Base-by-base conservation (phyloP, 1,140 invertebrate genomes). In the Pteromalus puparum region DNA sequence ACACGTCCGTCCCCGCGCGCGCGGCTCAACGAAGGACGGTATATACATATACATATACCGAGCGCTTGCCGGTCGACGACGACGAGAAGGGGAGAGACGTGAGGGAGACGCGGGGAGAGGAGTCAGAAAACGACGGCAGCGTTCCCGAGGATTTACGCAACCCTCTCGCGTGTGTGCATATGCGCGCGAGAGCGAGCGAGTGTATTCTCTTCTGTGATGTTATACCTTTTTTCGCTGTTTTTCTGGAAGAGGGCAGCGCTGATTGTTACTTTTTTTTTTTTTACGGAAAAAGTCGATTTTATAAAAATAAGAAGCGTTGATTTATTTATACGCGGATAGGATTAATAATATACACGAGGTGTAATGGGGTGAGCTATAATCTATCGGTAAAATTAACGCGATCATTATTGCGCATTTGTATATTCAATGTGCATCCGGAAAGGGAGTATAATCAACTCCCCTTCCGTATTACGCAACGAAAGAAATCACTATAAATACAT, bases 61-160 rank as follows among this genome's bases (percentile, higher is more conserved):
- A 21, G 53, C 53, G 53, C 48, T 15, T 5, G 48, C 53, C 21
- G 53, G 2, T 61, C 53, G 53, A 7, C 53, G 18, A 7, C 53
- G 18, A 61, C 53, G 53, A 61, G 53, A 61, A 61, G 53, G 53
- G 53, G 85, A 48, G 53, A 82, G 48, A 28, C 38, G 79, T 38
- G 84, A 78, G 86, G 5, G 21, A 61, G 74, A 81, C 83, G 42
- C 70, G 48, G 74, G 77, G 81, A 61, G 82, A 85, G 67, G 74
- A 53, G 82, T 53, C 42, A 79, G 77, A 79, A 82, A 86, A 81
- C 74, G 72, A 84, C 83, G 84, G 65, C 53, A 77, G 77, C 72
- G 81, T 88, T 74, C 72, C 73, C 72, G 83, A 87, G 88, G 87
- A 90, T 91, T 91, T 91, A 91, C 91, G 91, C 90, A 91, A 91